Percentiles rank a stretch among this genome's conserved stretches.
Conservation (phyloP, 2,888 invertebrate species). For the Polydesmus complanatus region DNA sequence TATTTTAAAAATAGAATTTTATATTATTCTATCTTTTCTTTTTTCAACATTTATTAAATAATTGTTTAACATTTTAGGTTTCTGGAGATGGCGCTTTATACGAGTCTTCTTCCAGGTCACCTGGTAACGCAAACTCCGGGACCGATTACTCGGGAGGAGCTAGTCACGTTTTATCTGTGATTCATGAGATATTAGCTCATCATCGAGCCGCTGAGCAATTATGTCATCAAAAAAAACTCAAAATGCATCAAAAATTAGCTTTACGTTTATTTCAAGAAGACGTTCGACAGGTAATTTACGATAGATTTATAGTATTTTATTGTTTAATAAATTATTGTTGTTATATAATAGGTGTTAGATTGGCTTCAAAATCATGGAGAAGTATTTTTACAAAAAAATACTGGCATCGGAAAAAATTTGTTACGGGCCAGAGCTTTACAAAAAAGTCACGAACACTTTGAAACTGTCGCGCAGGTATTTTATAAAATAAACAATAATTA, state of each 20-base stretch:
- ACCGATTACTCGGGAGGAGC: conserved; percentile 93
- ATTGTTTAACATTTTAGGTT: too few relatives aligned
- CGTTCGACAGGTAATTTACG: conserved; percentile 68
- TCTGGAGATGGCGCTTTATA: conserved; percentile 36
- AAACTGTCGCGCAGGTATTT: conserved; percentile 88
- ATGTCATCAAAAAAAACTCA: conserved; percentile 89
- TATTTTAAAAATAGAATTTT: too few relatives aligned
- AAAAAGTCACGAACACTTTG: conserved; percentile 96
- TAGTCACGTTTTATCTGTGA: conserved; percentile 87
- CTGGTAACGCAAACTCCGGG: conserved; percentile 65
- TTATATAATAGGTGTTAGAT: conserved; percentile 60
- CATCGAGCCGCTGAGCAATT: conserved; percentile 84
- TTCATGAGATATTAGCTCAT: conserved; percentile 90
- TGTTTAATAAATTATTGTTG: conserved; percentile 10
- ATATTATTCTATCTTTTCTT: too few relatives aligned
- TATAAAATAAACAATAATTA: neutral
- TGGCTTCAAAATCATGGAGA: conserved; percentile 97
- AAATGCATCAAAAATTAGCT: conserved; percentile 84
- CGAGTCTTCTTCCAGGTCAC: conserved; percentile 34
- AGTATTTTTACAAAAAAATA: conserved; percentile 89
- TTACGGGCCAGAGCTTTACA: conserved; percentile 91
- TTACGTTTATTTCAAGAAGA: conserved; percentile 89
- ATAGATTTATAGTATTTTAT: neutral
- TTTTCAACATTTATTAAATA: too few relatives aligned
- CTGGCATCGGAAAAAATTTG: conserved; percentile 88